Base-by-base conservation (phyloP, 2,113 vertebrate genomes). In the Progne subis region DNA sequence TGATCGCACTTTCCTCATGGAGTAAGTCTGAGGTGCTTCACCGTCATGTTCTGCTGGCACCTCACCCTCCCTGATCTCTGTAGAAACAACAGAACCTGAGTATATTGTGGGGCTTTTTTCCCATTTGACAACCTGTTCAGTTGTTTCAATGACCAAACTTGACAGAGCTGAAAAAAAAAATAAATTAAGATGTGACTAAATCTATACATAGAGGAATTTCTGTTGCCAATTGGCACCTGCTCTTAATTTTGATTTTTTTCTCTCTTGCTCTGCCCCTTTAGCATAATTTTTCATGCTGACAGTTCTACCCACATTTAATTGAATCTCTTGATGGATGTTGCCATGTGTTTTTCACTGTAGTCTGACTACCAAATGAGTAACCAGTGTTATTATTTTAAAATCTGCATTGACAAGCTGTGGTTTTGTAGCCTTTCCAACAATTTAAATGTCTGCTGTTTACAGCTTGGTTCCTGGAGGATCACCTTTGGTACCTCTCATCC, bases 1-100 rank as follows among this genome's bases (percentile, higher is more conserved):
- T 5, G 32, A 8, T 47, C 14, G 2, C 28, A 3, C 25, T 0
- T 81, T 47, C 26, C 32, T 16, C 21, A 8, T 0, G 1, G 13
- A 67, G 5, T 32, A 37, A 6, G 0, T 32, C 13, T 32, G 50
- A 90, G 11, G 17, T 52, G 28, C 32, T 86, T 23, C 31, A 37
- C 15, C 67, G 26, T 16, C 26, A 2, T 12, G 6, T 52, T 76
- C 65, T 61, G 8, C 29, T 71, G 52, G 41, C 49, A n/a, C 43
- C 41, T 95, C 2, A 0, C 41, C 46, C 49, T 52, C 17, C 19
- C 28, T 68, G 52, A 19, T 25, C n/a, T 71, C 57, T 88, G 60
- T 20, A 79, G 49, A 56, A 72, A 56, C 14, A 41, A 5, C 12
- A 72, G n/a, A 77, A 7, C 10, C 59, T 18, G 18, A 31, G 28